Conservation (phyloP, 2,113 vertebrate genomes). For the Pelobates fuscus region DNA sequence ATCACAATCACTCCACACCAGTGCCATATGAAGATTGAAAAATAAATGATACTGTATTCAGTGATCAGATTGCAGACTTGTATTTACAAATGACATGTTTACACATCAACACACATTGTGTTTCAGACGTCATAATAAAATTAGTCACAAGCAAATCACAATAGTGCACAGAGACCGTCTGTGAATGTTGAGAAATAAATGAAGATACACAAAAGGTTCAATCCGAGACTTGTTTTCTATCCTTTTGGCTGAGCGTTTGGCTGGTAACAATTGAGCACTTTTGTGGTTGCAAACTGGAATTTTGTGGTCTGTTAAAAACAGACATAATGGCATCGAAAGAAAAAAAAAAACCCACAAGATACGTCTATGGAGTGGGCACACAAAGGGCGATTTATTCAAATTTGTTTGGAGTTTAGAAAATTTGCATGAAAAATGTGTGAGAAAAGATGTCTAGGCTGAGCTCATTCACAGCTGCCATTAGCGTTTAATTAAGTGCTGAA, state of each 20-base stretch:
- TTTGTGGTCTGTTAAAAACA: constrained; percentile 54
- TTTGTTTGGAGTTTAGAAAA: constrained; percentile 82
- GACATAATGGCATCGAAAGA: constrained; percentile 61
- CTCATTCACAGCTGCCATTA: constrained; percentile 86
- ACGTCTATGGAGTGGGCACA: constrained; percentile 59
- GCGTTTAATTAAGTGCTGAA: constrained; percentile 84
- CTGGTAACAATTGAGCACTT: constrained; percentile 29
- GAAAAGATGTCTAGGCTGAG: constrained; percentile 80
- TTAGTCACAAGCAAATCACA: neutral
- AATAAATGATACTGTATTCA: too few relatives aligned
- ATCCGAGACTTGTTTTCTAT: constrained; percentile 23
- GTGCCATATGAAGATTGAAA: too few relatives aligned
- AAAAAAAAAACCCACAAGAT: constrained; percentile 62
- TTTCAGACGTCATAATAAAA: too few relatives aligned
- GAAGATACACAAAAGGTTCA: neutral
- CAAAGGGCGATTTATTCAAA: constrained; percentile 84
- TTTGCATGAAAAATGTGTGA: constrained; percentile 88
- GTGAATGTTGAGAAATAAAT: neutral
- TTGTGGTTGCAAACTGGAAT: constrained; percentile 55
- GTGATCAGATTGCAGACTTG: too few relatives aligned
- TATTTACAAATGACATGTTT: too few relatives aligned
- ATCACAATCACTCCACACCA: too few relatives aligned
- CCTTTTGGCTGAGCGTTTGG: constrained; percentile 13
- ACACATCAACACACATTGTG: too few relatives aligned
- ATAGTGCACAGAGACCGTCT: too few relatives aligned